Percentiles rank a stretch among this genome's conserved stretches.
phyloP scores from a whole-genome alignment of 2,797 vertebrate species.

The Podargus strigoides region DNA sequence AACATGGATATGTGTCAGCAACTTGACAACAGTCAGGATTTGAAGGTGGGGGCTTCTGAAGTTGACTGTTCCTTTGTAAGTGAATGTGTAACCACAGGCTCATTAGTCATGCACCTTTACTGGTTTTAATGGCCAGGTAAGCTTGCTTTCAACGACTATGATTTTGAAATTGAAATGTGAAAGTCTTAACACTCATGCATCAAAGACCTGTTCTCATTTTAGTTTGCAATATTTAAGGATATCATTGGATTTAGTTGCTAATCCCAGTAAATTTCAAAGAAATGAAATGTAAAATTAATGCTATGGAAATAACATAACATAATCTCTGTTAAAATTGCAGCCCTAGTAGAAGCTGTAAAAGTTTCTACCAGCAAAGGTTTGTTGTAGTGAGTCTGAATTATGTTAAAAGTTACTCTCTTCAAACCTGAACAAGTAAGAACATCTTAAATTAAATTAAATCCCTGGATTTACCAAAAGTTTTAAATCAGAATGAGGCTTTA shows the following conservation, averaged over 20 bases:
- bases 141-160: neutral
- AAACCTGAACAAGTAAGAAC: neutral
- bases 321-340: neutral
- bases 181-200: constrained; percentile 12
- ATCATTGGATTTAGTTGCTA: neutral
- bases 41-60: neutral
- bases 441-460: neutral
- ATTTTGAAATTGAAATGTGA: constrained; percentile 53
- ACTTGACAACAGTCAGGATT: neutral
- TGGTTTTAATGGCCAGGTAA: neutral
- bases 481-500: neutral
- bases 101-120: neutral
- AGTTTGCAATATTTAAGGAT: neutral
- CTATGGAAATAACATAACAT: neutral
- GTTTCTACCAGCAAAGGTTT: neutral
- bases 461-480: neutral
- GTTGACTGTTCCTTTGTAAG: neutral
- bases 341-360: neutral
- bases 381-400: neutral
- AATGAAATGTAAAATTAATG: neutral
- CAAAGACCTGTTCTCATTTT: constrained; percentile 22
- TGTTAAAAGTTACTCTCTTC: neutral
- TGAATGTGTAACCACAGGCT: constrained; percentile 31
- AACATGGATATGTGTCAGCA: neutral
- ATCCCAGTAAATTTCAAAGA: neutral